Evolutionary conservation across 2,797 vertebrate species (phyloP).

Genomic region (Acipenser transmontanus): DNA sequence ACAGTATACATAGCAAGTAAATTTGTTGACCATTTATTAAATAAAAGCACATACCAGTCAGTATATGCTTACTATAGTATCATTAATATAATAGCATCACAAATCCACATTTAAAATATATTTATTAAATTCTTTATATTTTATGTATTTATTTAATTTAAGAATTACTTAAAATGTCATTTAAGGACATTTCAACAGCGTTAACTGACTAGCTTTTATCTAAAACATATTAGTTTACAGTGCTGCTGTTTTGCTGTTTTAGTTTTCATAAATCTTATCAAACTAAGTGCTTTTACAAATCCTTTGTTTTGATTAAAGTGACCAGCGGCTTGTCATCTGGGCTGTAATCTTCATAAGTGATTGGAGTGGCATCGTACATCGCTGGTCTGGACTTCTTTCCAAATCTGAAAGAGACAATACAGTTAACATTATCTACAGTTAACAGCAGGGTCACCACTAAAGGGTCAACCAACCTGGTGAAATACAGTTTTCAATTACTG

Average conservation of each 20-base stretch:
- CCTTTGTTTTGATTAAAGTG: slow-evolving; percentile 98
- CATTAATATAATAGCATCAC: slow-evolving; percentile 45
- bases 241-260: slow-evolving; percentile 32
- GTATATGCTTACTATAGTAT: slow-evolving; percentile 56
- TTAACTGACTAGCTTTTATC: slow-evolving; percentile 19
- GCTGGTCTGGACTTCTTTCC: slow-evolving; percentile 94
- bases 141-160: slow-evolving; percentile 51
- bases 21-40: slow-evolving; percentile 35
- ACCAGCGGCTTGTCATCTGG: slow-evolving; percentile 96
- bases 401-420: slow-evolving; percentile 64
- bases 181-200: slow-evolving; percentile 24
- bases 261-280: slow-evolving; percentile 39
- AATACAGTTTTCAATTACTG: neutral
- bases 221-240: slow-evolving; percentile 10
- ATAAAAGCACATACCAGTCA: slow-evolving; percentile 57
- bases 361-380: slow-evolving; percentile 95
- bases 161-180: slow-evolving; percentile 69
- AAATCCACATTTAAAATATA: slow-evolving; percentile 54
- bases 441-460: too few species aligned
- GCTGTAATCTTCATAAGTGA: slow-evolving; percentile 95
- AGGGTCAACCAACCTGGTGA: too few species aligned
- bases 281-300: slow-evolving; percentile 79
- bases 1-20: slow-evolving; percentile 28
- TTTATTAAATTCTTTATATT: slow-evolving; percentile 54
- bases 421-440: too few species aligned